phyloP scores from a whole-genome alignment of 2,797 vertebrate species.

The Melopsittacus undulatus region DNA sequence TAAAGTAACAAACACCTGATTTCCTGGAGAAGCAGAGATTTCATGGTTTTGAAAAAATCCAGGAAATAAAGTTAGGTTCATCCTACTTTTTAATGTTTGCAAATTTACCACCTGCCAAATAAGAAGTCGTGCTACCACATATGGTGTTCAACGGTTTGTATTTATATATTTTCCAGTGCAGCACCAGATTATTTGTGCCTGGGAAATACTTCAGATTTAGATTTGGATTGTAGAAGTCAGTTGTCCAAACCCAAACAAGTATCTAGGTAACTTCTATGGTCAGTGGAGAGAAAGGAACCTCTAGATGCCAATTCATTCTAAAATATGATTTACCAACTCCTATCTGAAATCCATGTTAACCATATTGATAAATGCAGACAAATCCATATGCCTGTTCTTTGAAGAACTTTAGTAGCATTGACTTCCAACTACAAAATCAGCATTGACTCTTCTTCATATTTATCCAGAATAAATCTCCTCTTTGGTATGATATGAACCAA shows the following conservation, averaged over 20 bases:
- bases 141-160: rapidly evolving
- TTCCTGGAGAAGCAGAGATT: background rate
- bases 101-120: background rate
- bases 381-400: background rate
- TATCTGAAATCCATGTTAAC: background rate
- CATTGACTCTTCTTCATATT: background rate
- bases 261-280: background rate
- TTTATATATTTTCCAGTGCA: background rate
- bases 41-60: background rate
- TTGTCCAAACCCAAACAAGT: background rate
- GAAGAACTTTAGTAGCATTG: background rate
- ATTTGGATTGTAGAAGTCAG: background rate
- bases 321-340: background rate
- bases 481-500: background rate
- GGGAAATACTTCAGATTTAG: background rate
- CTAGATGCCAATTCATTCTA: background rate
- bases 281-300: background rate
- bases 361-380: background rate
- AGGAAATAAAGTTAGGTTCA: background rate
- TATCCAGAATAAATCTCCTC: background rate
- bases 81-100: background rate
- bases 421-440: background rate
- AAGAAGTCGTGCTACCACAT: background rate
- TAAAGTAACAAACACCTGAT: background rate
- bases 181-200: background rate